Conservation (phyloP, 2,888 invertebrate species). For the Eurois occulta region DNA sequence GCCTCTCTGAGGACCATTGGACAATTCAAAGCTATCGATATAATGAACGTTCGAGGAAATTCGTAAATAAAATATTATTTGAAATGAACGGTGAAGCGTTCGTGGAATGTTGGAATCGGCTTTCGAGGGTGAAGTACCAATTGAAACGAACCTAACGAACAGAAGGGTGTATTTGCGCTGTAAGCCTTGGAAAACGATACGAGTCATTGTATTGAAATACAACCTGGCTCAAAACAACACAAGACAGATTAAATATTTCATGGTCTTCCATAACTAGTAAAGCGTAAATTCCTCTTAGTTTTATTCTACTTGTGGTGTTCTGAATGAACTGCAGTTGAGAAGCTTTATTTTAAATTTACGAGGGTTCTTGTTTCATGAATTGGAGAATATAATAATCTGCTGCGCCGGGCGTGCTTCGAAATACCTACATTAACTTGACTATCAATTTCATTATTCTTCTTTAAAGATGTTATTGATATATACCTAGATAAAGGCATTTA, state of each 20-base stretch:
- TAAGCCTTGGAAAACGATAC: neutral
- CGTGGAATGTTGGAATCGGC: neutral
- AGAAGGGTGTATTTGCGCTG: neutral
- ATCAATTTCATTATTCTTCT: neutral
- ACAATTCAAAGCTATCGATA: conserved; percentile 9
- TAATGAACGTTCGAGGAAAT: conserved; percentile 1
- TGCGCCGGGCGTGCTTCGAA: neutral
- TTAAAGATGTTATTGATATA: neutral
- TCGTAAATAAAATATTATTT: conserved; percentile 5
- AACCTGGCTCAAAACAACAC: neutral
- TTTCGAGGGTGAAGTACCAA: neutral
- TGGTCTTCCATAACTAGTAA: neutral
- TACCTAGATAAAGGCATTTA: neutral
- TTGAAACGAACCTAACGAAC: neutral
- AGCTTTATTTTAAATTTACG: neutral
- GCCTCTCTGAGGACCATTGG: conserved; percentile 1
- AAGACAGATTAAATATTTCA: neutral
- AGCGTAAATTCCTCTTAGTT: neutral
- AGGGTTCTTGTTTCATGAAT: neutral
- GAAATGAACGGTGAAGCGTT: neutral
- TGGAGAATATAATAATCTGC: neutral
- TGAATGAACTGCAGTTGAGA: neutral
- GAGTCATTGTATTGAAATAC: neutral
- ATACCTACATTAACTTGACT: neutral
- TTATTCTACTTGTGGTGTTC: neutral